Conservation (phyloP, 2,797 vertebrate species). For the Microctenopoma stevenorrisi region DNA sequence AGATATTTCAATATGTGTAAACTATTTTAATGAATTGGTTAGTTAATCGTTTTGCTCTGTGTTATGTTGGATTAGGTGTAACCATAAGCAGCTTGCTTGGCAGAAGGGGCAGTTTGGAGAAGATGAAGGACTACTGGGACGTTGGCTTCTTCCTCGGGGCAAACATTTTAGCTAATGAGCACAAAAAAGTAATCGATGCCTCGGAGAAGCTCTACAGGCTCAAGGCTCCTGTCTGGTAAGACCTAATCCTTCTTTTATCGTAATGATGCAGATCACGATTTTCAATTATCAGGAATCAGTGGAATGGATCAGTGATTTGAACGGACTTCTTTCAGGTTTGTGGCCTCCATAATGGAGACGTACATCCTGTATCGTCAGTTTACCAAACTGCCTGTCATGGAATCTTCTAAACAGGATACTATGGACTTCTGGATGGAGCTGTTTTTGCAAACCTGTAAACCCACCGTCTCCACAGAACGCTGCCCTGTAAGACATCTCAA, state of each 20-base stretch:
- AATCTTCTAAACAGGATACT: conserved; percentile 78
- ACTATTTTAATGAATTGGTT: neutral
- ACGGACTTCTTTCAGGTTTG: conserved; percentile 80
- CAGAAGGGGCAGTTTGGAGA: conserved; percentile 89
- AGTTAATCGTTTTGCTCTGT: neutral
- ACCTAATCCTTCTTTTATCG: neutral
- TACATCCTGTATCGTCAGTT: conserved; percentile 91
- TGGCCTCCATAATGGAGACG: conserved; percentile 92
- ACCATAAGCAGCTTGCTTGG: conserved; percentile 90
- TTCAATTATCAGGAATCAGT: neutral
- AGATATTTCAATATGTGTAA: too few species aligned
- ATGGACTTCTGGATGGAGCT: conserved; percentile 92
- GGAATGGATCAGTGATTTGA: neutral
- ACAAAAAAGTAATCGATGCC: conserved; percentile 88
- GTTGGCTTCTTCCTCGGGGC: conserved; percentile 93
- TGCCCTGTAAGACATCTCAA: conserved; percentile 84
- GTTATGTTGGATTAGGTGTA: conserved; percentile 80
- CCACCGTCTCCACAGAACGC: conserved; percentile 70
- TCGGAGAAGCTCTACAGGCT: conserved; percentile 92
- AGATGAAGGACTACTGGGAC: conserved; percentile 94
- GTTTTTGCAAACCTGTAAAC: conserved; percentile 86
- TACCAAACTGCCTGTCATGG: conserved; percentile 74
- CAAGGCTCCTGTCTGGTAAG: conserved; percentile 90
- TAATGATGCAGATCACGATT: neutral
- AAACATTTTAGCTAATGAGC: conserved; percentile 88